Evolutionary conservation across 1,140 invertebrate species (phyloP), one percentile per base, ranked within the genome.

Genomic region (Drosophila bifasciata): DNA sequence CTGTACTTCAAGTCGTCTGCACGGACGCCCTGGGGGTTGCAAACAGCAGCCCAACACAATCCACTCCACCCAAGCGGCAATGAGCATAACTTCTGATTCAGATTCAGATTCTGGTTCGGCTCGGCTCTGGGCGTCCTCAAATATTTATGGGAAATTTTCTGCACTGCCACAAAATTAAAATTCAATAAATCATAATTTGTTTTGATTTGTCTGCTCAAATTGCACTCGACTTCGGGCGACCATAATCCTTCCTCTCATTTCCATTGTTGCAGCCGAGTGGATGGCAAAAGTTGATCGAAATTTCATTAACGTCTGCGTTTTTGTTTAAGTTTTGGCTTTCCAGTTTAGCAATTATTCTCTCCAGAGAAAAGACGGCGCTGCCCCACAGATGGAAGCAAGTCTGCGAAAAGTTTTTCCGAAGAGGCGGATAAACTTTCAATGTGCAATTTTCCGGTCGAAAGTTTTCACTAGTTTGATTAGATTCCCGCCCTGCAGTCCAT

Each of bases 181-280:
- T 76, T 83, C 83, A 88, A 88, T 88, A 88, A 88, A 88, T 88
- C 84, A 88, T 83, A 57, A 88, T 86, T 88, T 86, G 66, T 69
- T 78, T 69, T 76, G 56, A 84, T 76, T 63, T 62, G 77, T 71
- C 59, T 80, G 64, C 44, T 44, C 44, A 56, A 56, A 83, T 72
- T 63, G 61, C 66, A 74, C 53, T 71, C 40, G 15, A 46, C 44
- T 46, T 25, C 36, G 8, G 6, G 40, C 41, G 5, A 13, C 8
- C 32, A 36, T 1, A 36, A 36, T 36, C 11, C 55, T 39, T 60
- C 25, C 25, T 5, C 40, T 53, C 41, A 45, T 51, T 56, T 66
- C 70, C 70, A 76, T 76, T 76, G 73, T 76, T 76, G 50, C 56
- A 64, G 28, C 64, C 25, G 40, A 74, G 70, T 73, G 32, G n/a